phyloP scores from a whole-genome alignment of 1,140 invertebrate species.

The Aricia agestis region DNA sequence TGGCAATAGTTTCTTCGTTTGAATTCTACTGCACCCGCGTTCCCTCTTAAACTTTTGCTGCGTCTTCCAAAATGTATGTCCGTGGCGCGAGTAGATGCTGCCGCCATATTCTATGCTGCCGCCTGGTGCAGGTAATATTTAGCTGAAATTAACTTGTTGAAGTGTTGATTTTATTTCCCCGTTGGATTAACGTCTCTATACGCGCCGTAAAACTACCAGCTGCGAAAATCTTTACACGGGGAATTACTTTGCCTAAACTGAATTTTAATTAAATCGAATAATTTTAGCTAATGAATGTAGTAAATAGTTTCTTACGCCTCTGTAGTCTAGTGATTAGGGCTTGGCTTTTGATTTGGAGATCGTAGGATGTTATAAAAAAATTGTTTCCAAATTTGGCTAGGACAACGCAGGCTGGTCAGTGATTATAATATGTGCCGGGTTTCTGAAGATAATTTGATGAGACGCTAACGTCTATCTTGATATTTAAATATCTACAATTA shows the following conservation, averaged over 20 bases:
- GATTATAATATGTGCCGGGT: no score
- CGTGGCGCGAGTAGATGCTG: background rate
- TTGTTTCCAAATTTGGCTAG: no score
- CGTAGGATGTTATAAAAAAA: no score
- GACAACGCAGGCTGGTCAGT: no score
- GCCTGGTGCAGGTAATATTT: background rate
- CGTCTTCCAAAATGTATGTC: background rate
- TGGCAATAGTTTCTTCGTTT: no score
- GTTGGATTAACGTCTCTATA: background rate
- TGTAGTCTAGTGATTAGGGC: no score
- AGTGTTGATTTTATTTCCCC: slow-evolving; percentile 2
- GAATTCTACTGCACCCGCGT: no score
- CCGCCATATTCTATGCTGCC: background rate
- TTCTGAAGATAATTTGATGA: no score
- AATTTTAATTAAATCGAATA: background rate
- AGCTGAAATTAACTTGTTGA: background rate
- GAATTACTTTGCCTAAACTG: background rate
- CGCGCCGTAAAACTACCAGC: background rate
- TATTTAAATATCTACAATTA: no score
- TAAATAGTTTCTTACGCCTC: no score
- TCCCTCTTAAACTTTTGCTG: background rate
- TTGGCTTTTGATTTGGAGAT: no score
- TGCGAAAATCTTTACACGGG: background rate
- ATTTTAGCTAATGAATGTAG: background rate
- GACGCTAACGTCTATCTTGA: no score